Evolutionary conservation across 2,888 invertebrate genomes (phyloP).

Genomic region (Apamea sordens): DNA sequence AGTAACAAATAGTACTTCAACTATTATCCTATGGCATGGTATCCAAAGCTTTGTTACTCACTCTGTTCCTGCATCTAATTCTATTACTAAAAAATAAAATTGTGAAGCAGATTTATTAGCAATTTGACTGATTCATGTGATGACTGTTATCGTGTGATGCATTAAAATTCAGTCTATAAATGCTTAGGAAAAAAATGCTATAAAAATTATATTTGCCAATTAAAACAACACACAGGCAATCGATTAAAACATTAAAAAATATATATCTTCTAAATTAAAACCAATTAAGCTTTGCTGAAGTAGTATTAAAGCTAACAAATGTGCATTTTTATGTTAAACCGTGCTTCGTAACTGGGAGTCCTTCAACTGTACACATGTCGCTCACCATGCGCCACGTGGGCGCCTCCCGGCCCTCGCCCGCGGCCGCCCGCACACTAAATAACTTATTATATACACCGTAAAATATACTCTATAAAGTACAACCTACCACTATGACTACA

Average conservation of each 20-base stretch:
- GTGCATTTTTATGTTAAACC: slow-evolving; percentile 84
- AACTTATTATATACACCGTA: slow-evolving; percentile 86
- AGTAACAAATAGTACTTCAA: slow-evolving; percentile 72
- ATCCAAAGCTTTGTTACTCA: slow-evolving; percentile 35
- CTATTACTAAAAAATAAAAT: slow-evolving; percentile 72
- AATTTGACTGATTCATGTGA: slow-evolving; percentile 79
- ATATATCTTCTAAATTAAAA: slow-evolving; percentile 73
- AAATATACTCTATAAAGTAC: slow-evolving; percentile 85
- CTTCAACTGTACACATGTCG: slow-evolving; percentile 61
- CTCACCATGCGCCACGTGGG: slow-evolving; percentile 35
- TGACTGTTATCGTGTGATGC: slow-evolving; percentile 83
- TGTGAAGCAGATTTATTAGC: slow-evolving; percentile 69
- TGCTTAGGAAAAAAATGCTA: slow-evolving; percentile 74
- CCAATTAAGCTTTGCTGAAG: slow-evolving; percentile 81
- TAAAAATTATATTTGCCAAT: slow-evolving; percentile 72
- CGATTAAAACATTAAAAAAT: slow-evolving; percentile 64
- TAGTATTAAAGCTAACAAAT: slow-evolving; percentile 86
- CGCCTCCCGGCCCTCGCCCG: slow-evolving; percentile 40
- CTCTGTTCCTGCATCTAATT: slow-evolving; percentile 76
- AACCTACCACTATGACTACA: slow-evolving; percentile 88
- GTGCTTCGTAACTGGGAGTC: slow-evolving; percentile 75
- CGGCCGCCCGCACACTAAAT: slow-evolving; percentile 74
- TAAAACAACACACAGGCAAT: slow-evolving; percentile 69
- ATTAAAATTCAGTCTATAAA: slow-evolving; percentile 80
- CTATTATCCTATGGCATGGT: slow-evolving; percentile 64